A percentile compares a stretch with the other conserved stretches of the same genome.
These are phyloP conservation scores for Geococcyx californianus DNA, from an alignment of 2,113 vertebrate species.

Conservation along the genomic window DNA sequence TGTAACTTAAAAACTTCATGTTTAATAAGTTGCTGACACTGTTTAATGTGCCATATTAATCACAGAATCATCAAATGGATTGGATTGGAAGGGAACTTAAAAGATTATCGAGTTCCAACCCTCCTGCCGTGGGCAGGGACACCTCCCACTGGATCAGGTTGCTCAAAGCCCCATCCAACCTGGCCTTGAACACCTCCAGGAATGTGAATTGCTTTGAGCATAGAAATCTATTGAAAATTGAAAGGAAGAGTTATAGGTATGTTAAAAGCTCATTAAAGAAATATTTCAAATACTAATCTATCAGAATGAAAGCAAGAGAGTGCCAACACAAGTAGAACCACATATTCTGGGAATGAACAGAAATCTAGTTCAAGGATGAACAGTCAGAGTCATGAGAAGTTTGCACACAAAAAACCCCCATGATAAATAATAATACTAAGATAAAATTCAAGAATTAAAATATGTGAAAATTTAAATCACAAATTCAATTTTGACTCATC, in stretches of 20 bases:
- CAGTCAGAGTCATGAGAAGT: not conserved
- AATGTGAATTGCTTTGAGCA: not conserved
- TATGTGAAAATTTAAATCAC: not conserved
- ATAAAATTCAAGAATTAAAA: not conserved
- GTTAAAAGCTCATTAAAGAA: not conserved
- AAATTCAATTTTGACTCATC: not conserved
- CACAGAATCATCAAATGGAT: not conserved
- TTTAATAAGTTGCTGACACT: not conserved
- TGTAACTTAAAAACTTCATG: not conserved
- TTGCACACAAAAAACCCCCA: not conserved
- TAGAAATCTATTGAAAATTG: not conserved
- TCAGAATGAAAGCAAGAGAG: not conserved
- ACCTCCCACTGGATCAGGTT: too few species aligned
- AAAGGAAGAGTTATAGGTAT: not conserved
- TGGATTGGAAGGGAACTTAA: too few species aligned
- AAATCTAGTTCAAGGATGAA: not conserved
- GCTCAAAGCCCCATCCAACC: too few species aligned
- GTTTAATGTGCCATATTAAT: not conserved
- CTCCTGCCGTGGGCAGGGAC: too few species aligned
- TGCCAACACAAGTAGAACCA: not conserved
- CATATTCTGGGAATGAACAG: not conserved
- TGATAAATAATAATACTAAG: not conserved
- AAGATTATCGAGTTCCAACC: too few species aligned
- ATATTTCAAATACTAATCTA: not conserved
- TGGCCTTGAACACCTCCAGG: too few species aligned